A percentile compares a stretch with the other conserved stretches of the same genome.
These are phyloP conservation scores for Vesta saturnalis DNA, from an alignment of 2,888 invertebrate species.

Conservation along the genomic window DNA sequence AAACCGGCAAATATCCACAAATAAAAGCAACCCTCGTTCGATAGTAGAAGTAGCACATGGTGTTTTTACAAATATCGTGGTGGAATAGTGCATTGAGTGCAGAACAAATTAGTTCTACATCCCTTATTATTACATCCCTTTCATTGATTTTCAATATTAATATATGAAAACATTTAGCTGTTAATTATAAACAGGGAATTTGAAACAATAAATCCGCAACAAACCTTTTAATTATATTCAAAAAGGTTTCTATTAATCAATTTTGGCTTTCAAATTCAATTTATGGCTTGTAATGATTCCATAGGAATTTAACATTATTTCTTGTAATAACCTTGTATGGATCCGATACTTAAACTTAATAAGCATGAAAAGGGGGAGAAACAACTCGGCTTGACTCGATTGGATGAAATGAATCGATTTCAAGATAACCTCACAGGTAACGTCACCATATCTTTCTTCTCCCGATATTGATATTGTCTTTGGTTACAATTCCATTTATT, in stretches of 20 bases:
- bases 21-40: conserved; percentile 1
- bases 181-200: too few species aligned
- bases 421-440: conserved; percentile 37
- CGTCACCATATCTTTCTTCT: conserved; percentile 15
- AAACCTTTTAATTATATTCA: too few species aligned
- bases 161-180: background rate
- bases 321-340: conserved; percentile 41
- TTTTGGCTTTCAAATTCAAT: background rate
- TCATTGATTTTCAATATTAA: conserved; percentile 14
- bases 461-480: background rate
- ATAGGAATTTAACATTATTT: conserved; percentile 23
- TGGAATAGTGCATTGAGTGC: conserved; percentile 4
- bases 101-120: conserved; percentile 9
- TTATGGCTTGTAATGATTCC: background rate
- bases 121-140: conserved; percentile 5
- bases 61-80: conserved; percentile 13
- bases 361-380: conserved; percentile 44
- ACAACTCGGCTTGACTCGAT: conserved; percentile 42
- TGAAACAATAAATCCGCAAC: too few species aligned
- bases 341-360: conserved; percentile 43
- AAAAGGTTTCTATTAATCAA: too few species aligned
- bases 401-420: conserved; percentile 42
- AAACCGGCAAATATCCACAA: conserved; percentile 3
- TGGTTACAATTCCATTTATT: background rate
- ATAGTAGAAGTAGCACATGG: conserved; percentile 3